Evolutionary conservation across 2,113 vertebrate species (phyloP), one percentile per base, ranked within the genome.

Genomic region (Ailuropoda melanoleuca): DNA sequence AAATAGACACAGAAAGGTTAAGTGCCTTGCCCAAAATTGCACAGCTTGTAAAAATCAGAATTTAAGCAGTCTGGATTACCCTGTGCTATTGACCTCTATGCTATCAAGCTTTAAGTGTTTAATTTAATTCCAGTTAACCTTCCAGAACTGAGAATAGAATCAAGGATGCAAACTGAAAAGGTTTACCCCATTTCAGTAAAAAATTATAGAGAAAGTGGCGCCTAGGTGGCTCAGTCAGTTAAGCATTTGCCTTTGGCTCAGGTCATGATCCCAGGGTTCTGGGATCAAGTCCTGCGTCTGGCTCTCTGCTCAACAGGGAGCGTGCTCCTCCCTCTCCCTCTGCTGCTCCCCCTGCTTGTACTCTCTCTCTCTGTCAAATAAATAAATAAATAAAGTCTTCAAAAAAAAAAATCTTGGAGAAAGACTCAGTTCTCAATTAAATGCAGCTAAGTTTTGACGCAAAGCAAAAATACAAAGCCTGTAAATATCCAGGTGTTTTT

Each of bases 81-180:
- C 7, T 48, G 18, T 39, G 56, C n/a, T 93, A 4, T 88, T 88
- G 68, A 37, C 43, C 46, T 89, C 21, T 60, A 11, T 37, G 34
- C 6, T 64, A 13, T 68, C 55, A 89, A 80, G 17, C 39, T 85
- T 58, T 62, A 58, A 46, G 39, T 53, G 34, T 29, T 68, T 95
- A 29, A 64, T 72, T 97, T 90, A 90, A 84, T 94, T 84, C 31
- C 50, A 88, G 31, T 88, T 90, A 95, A 84, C 72, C 85, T 84
- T 55, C 21, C 23, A 78, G 85, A 93, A 83, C 19, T 88, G 26
- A 55, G n/a, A 86, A 75, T 74, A 66, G 64, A 85, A 74, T 95
- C 50, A 60, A 46, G 3, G 14, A 78, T 62, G 23, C 19, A 78
- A 70, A 72, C 74, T 58, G 39, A 72, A 78, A 84, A 64, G 29